phyloP scores from a whole-genome alignment of 2,113 vertebrate species.

The Dolichotis patagonum region DNA sequence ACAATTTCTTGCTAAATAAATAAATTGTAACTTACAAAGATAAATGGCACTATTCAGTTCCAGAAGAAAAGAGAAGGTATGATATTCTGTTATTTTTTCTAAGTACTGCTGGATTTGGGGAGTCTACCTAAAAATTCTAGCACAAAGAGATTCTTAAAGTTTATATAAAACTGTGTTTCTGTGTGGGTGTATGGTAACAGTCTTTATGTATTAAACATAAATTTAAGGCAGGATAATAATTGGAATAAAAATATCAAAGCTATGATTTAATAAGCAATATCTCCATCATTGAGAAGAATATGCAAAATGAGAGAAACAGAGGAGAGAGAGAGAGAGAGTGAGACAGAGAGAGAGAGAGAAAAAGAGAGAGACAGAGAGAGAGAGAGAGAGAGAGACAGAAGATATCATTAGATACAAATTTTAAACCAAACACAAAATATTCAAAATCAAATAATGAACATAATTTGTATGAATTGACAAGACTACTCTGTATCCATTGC shows the following conservation, averaged over 20 bases:
- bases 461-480: neutral
- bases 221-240: neutral
- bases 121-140: neutral
- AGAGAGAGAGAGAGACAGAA: rapidly evolving
- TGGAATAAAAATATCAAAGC: neutral
- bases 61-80: neutral
- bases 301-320: rapidly evolving
- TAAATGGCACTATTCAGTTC: neutral
- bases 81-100: neutral
- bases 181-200: neutral
- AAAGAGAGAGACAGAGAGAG: neutral
- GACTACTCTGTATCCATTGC: neutral
- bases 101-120: neutral
- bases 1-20: neutral
- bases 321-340: neutral
- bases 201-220: neutral
- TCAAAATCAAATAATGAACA: neutral
- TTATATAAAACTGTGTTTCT: neutral
- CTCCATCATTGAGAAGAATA: neutral
- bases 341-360: too few species aligned
- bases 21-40: neutral
- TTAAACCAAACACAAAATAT: neutral
- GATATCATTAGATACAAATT: neutral
- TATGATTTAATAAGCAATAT: neutral
- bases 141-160: neutral